Percentiles rank a stretch among this genome's conserved stretches.
Evolutionary conservation across 1,140 invertebrate genomes (phyloP).

Genomic region (Hyles euphorbiae): DNA sequence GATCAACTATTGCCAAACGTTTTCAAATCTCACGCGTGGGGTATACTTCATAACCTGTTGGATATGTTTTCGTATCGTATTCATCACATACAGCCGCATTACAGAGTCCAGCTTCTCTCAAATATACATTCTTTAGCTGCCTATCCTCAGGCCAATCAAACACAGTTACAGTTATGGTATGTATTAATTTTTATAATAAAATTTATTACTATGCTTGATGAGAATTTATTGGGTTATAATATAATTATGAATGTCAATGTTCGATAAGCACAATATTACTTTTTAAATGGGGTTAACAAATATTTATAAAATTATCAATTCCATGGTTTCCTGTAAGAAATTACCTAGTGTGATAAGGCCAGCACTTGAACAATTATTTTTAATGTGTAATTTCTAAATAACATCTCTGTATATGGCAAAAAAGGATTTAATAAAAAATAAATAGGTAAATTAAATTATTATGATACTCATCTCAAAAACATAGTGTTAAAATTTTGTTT

Average conservation of each 20-base stretch:
- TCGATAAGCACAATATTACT: neutral
- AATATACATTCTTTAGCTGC: slow-evolving; percentile 92
- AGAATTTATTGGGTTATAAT: neutral
- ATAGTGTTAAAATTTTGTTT: too few relatives aligned
- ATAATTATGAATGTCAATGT: neutral
- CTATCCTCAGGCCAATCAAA: slow-evolving; percentile 95
- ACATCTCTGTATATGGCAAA: too few relatives aligned
- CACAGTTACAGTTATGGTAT: slow-evolving; percentile 93
- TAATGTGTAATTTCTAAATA: too few relatives aligned
- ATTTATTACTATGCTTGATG: slow-evolving; percentile 5
- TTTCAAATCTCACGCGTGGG: slow-evolving; percentile 95
- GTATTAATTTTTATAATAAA: slow-evolving; percentile 20
- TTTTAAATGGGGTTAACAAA: neutral
- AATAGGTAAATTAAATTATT: too few relatives aligned
- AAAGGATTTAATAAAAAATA: too few relatives aligned
- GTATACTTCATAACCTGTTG: slow-evolving; percentile 93
- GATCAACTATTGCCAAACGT: slow-evolving; percentile 92
- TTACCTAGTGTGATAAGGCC: too few relatives aligned
- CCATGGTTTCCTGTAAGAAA: too few relatives aligned
- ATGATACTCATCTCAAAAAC: too few relatives aligned
- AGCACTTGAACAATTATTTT: too few relatives aligned
- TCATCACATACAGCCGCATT: slow-evolving; percentile 97
- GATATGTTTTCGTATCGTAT: slow-evolving; percentile 98
- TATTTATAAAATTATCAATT: too few relatives aligned
- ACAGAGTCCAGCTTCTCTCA: slow-evolving; percentile 92